These are phyloP conservation scores for Seira sanloemensis DNA, from an alignment of 2,888 invertebrate genomes.

Conservation along the genomic window DNA sequence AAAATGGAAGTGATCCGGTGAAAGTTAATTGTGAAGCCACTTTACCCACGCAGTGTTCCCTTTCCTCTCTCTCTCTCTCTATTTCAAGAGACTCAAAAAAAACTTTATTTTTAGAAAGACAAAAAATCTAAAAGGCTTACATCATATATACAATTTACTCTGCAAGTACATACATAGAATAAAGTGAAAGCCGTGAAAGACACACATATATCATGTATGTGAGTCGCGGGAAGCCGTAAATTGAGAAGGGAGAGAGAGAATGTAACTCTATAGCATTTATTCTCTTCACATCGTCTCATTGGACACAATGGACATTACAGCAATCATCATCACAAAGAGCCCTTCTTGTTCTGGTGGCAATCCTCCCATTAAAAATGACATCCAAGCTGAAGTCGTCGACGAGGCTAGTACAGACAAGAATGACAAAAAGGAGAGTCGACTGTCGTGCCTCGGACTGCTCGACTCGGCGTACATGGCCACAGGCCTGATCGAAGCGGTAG, in stretches of 20 bases:
- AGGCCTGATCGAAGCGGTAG: slow-evolving; percentile 50
- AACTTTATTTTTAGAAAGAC: neutral
- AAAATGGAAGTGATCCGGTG: slow-evolving; percentile 64
- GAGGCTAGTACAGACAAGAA: slow-evolving; percentile 54
- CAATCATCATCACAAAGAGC: slow-evolving; percentile 55
- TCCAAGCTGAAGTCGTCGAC: slow-evolving; percentile 28
- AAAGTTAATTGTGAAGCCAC: slow-evolving; percentile 64
- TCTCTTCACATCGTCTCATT: slow-evolving; percentile 46
- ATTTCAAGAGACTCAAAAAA: slow-evolving; percentile 17
- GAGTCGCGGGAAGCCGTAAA: neutral
- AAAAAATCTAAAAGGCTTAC: neutral
- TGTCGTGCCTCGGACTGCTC: slow-evolving; percentile 56
- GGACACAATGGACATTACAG: slow-evolving; percentile 59
- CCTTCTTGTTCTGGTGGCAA: slow-evolving; percentile 47
- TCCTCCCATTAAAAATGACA: slow-evolving; percentile 60
- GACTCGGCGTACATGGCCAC: slow-evolving; percentile 55
- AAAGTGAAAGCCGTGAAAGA: too few species aligned
- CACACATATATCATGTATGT: too few species aligned
- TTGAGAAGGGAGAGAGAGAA: slow-evolving; percentile 15
- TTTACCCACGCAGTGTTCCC: slow-evolving; percentile 42
- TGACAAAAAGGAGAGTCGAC: slow-evolving; percentile 61
- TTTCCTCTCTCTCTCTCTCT: slow-evolving; percentile 17
- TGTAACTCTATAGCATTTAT: slow-evolving; percentile 36
- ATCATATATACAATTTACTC: slow-evolving; percentile 27
- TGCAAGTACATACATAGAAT: too few species aligned